Evolutionary conservation across 2,797 vertebrate species (phyloP).

Genomic region (Melanotaenia boesemani): DNA sequence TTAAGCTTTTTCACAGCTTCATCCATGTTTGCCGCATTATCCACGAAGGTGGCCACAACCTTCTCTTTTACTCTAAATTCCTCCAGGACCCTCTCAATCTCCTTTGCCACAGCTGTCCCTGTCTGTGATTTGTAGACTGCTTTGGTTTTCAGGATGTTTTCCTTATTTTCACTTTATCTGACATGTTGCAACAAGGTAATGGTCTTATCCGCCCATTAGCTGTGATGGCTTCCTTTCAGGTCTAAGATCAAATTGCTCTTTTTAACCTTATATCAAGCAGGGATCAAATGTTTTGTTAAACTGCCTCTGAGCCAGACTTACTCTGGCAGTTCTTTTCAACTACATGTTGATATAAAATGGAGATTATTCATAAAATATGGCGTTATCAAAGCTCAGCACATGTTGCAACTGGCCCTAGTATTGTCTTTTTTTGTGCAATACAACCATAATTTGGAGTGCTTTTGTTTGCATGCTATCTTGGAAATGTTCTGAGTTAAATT

Average conservation of each 20-base stretch:
- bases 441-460: no score
- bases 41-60: not conserved
- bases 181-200: not conserved
- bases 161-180: not conserved
- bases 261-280: not conserved
- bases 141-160: not conserved
- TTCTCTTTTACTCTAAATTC: not conserved
- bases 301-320: not conserved
- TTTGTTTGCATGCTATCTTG: no score
- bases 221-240: not conserved
- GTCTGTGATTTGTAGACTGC: not conserved
- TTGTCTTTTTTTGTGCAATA: no score
- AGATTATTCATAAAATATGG: not conserved
- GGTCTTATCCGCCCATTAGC: conserved; percentile 6
- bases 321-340: no score
- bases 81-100: not conserved
- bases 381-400: not conserved
- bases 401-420: no score
- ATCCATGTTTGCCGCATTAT: conserved; percentile 3
- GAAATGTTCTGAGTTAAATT: no score
- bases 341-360: no score
- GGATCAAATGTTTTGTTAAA: not conserved
- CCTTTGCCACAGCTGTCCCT: conserved; percentile 1
- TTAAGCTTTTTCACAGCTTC: conserved; percentile 8
- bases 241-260: not conserved